These are phyloP conservation scores for Dendrolimus houi DNA, from an alignment of 2,888 invertebrate species.

Conservation along the genomic window DNA sequence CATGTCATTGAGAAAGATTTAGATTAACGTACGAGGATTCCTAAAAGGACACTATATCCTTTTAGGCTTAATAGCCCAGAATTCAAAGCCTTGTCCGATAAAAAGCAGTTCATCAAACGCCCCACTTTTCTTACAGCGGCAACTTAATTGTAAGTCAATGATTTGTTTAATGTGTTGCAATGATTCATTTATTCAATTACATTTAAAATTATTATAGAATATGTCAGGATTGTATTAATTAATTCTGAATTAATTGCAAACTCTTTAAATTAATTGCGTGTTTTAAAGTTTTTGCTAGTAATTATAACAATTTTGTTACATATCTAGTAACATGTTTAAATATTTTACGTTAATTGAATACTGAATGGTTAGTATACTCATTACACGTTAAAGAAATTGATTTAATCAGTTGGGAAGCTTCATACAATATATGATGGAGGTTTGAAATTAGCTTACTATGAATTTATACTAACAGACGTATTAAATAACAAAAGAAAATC, in stretches of 20 bases:
- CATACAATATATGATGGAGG: too few species aligned
- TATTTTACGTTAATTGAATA: too few species aligned
- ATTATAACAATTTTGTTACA: too few species aligned
- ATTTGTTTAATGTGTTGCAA: background rate
- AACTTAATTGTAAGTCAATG: background rate
- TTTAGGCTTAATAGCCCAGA: conserved; percentile 1
- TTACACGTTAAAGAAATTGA: too few species aligned
- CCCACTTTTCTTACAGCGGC: background rate
- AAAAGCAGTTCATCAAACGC: background rate
- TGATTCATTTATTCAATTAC: background rate
- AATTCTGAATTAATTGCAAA: background rate
- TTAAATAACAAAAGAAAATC: too few species aligned
- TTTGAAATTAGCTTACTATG: too few species aligned
- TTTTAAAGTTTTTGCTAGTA: background rate
- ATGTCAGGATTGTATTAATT: background rate
- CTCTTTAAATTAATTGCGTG: background rate
- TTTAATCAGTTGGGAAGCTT: too few species aligned
- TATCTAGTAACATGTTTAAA: too few species aligned
- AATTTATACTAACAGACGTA: too few species aligned
- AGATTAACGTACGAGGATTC: too few species aligned
- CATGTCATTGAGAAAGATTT: too few species aligned
- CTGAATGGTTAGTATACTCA: too few species aligned
- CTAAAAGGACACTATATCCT: background rate
- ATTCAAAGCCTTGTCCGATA: conserved; percentile 1
- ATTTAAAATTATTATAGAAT: background rate